phyloP scores from a whole-genome alignment of 2,797 vertebrate genomes.

The Amblyraja radiata region DNA sequence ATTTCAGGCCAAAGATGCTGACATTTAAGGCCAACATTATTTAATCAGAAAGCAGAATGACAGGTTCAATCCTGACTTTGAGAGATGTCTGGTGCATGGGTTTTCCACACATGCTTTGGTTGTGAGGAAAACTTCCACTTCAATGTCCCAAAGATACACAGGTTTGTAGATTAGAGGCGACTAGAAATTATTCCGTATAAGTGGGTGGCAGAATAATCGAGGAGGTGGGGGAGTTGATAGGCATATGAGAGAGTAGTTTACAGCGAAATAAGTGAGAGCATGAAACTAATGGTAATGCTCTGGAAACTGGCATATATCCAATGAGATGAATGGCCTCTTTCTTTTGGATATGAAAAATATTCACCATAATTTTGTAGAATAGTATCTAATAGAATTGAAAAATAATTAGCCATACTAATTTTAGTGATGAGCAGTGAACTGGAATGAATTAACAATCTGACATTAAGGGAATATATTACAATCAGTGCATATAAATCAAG shows the following conservation, averaged over 20 bases:
- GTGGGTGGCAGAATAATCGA: no score
- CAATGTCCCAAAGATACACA: no score
- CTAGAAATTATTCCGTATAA: no score
- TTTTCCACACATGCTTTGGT: no score
- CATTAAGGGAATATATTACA: not conserved
- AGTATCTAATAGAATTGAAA: not conserved
- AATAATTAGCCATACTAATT: not conserved
- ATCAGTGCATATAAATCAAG: not conserved
- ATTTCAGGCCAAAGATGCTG: no score
- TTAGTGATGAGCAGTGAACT: not conserved
- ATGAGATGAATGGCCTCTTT: not conserved
- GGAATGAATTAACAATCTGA: not conserved
- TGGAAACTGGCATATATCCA: not conserved
- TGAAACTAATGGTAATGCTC: not conserved
- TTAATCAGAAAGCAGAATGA: no score
- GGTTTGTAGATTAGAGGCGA: no score
- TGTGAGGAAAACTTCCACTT: no score
- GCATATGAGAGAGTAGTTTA: not conserved
- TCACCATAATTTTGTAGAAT: not conserved
- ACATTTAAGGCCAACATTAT: no score
- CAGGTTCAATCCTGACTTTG: no score
- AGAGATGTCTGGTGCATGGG: no score
- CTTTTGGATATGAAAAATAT: not conserved
- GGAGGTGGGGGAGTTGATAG: no score
- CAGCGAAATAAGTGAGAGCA: not conserved